These are phyloP conservation scores for Sturmia bella DNA, from an alignment of 2,888 invertebrate genomes.

Conservation along the genomic window DNA sequence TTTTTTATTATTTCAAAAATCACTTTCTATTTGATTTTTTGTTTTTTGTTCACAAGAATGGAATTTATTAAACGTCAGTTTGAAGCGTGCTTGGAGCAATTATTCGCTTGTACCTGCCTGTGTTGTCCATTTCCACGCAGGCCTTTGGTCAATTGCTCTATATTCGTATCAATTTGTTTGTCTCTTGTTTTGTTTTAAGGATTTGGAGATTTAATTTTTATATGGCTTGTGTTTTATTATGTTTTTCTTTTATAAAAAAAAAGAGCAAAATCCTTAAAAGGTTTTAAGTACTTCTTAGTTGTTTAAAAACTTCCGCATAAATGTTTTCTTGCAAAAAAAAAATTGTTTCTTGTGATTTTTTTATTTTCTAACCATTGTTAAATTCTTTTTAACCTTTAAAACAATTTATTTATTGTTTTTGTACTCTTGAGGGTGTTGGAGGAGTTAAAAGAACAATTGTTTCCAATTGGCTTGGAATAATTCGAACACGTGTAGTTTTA, in stretches of 20 bases:
- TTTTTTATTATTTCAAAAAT: constrained; percentile 13
- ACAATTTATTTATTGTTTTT: constrained; percentile 43
- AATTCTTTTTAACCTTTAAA: constrained; percentile 40
- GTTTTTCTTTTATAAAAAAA: constrained; percentile 24
- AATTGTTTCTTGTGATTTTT: constrained; percentile 33
- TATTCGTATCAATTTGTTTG: constrained; percentile 34
- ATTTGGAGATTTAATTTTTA: constrained; percentile 39
- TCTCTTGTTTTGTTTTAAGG: constrained; percentile 32
- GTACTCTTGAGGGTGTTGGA: constrained; percentile 37
- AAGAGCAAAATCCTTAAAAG: constrained; percentile 31
- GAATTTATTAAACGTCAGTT: constrained; percentile 51
- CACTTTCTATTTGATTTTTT: not conserved
- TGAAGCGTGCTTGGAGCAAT: constrained; percentile 54
- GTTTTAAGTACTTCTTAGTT: constrained; percentile 55
- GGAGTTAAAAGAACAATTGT: constrained; percentile 53
- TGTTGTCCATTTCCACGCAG: not conserved
- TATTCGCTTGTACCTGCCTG: constrained; percentile 46
- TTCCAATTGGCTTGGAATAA: constrained; percentile 19
- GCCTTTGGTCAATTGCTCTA: constrained; percentile 51
- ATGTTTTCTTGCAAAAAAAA: constrained; percentile 13
- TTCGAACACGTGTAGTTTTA: constrained; percentile 57
- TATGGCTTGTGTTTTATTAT: constrained; percentile 18
- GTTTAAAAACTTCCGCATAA: constrained; percentile 47
- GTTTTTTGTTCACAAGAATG: constrained; percentile 16
- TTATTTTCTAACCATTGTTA: constrained; percentile 13